Percentiles rank a stretch among this genome's conserved stretches.
These are phyloP conservation scores for Gouania willdenowi DNA, from an alignment of 2,797 vertebrate species.

Conservation along the genomic window DNA sequence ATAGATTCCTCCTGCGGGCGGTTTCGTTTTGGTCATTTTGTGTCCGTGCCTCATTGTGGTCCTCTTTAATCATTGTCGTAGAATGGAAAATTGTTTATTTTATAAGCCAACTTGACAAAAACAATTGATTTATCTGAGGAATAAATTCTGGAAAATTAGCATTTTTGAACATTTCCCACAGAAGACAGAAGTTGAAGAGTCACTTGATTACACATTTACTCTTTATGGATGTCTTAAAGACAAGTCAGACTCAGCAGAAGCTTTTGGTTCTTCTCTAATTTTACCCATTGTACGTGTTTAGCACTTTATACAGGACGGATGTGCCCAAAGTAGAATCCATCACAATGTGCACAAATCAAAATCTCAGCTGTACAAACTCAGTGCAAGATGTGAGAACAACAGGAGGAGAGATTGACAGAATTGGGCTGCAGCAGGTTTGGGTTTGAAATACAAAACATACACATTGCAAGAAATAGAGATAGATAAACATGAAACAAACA, in stretches of 20 bases:
- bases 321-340: background rate
- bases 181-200: background rate
- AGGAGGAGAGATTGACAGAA: no score
- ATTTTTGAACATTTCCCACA: conserved; percentile 19
- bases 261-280: no score
- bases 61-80: conserved; percentile 16
- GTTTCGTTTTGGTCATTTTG: conserved; percentile 22
- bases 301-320: background rate
- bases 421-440: no score
- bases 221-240: conserved; percentile 32
- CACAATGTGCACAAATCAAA: no score
- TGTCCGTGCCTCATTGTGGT: conserved; percentile 4
- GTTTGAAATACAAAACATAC: no score
- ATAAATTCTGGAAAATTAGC: conserved; percentile 24
- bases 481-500: no score
- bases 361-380: no score
- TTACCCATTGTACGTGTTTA: conserved; percentile 2
- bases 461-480: no score
- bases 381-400: no score
- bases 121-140: conserved; percentile 25
- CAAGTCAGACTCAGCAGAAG: no score
- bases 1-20: conserved; percentile 14
- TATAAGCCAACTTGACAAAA: conserved; percentile 18
- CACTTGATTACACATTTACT: no score
- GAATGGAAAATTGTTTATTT: conserved; percentile 24